These are phyloP conservation scores for Plotosus lineatus DNA, from an alignment of 2,113 vertebrate species.

Conservation along the genomic window DNA sequence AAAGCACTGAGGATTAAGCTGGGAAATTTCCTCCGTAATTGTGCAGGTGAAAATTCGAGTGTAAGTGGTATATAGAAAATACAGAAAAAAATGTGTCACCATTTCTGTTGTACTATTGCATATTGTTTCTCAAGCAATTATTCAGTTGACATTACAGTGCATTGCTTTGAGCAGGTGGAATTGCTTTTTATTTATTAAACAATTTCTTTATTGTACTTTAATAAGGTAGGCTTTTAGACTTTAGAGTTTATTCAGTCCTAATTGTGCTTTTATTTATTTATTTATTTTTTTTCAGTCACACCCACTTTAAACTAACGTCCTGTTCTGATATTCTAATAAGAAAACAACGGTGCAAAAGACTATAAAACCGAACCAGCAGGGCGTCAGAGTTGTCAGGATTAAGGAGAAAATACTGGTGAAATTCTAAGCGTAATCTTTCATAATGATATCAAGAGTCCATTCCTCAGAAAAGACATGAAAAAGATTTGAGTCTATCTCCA, in stretches of 20 bases:
- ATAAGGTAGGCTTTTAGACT: not conserved
- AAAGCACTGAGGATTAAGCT: not conserved
- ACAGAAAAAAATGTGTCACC: not conserved
- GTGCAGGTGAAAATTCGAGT: not conserved
- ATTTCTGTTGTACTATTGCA: not conserved
- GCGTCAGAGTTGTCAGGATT: not conserved
- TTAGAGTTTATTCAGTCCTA: not conserved
- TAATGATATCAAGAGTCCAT: conserved; percentile 15
- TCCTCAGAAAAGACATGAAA: conserved; percentile 32
- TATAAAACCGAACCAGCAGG: conserved; percentile 7
- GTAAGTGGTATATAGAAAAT: not conserved
- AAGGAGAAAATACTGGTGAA: not conserved
- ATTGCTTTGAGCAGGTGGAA: not conserved
- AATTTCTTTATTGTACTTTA: too few species aligned
- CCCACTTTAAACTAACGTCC: not conserved
- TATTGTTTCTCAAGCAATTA: not conserved
- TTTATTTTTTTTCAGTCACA: not conserved
- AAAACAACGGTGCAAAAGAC: not conserved
- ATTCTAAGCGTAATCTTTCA: conserved; percentile 11
- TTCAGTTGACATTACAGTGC: not conserved
- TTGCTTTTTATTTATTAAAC: too few species aligned
- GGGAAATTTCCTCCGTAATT: not conserved
- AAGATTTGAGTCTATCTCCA: conserved; percentile 26
- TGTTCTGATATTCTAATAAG: not conserved
- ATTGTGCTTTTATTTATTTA: not conserved